Conservation (phyloP, 2,113 vertebrate species). For the Xiphorhynchus elegans region DNA sequence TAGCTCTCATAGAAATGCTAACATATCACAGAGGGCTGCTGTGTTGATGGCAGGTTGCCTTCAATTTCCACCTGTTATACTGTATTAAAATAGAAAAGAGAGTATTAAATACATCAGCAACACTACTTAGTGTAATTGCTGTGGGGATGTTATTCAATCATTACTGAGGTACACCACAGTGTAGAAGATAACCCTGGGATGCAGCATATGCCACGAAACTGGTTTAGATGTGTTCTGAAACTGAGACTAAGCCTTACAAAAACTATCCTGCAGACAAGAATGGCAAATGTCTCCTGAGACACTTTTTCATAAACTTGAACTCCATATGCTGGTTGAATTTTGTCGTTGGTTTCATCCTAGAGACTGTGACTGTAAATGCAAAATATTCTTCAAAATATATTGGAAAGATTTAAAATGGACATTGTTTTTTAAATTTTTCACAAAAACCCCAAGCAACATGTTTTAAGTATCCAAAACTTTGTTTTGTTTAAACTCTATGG, state of each 20-base stretch:
- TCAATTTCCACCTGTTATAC: not conserved
- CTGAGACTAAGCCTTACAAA: not conserved
- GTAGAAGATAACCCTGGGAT: not conserved
- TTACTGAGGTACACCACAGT: not conserved
- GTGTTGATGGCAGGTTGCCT: not conserved
- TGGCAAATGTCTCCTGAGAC: accelerated
- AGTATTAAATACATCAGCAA: constrained; percentile 4
- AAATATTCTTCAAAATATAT: not conserved
- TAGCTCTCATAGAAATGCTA: not conserved
- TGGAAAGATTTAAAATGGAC: not conserved
- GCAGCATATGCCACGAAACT: not conserved
- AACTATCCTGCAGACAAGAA: not conserved
- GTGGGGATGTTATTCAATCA: not conserved
- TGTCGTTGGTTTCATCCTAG: not conserved
- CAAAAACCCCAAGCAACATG: not conserved
- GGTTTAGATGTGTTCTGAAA: not conserved
- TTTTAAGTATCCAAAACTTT: not conserved
- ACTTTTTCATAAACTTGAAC: not conserved
- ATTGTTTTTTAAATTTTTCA: not conserved
- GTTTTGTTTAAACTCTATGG: not conserved
- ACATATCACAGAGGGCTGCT: not conserved
- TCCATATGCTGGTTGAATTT: not conserved
- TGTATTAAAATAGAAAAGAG: not conserved
- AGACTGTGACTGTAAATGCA: not conserved
- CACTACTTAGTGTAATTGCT: not conserved